Conservation (phyloP, 2,113 vertebrate species). For the Colossoma macropomum region DNA sequence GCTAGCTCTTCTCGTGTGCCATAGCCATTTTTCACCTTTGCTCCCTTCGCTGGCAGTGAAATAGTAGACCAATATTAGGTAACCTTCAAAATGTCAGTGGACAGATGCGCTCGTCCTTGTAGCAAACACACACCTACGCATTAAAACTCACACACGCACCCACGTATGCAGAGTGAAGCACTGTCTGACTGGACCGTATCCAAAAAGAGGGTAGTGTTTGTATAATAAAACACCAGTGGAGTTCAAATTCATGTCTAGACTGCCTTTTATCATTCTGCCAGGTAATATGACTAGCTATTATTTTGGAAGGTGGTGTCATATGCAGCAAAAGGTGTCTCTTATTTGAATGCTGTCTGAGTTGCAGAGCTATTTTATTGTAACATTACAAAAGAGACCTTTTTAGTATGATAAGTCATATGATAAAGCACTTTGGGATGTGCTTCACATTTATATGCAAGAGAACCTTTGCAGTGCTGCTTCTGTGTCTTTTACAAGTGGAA, state of each 20-base stretch:
- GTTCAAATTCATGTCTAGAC: constrained; percentile 30
- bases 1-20: constrained; percentile 30
- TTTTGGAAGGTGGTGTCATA: constrained; percentile 2
- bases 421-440: background rate
- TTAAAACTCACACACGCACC: constrained; percentile 35
- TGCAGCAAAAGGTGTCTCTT: background rate
- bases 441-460: background rate
- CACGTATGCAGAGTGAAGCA: background rate
- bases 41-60: constrained; percentile 31
- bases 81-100: constrained; percentile 63
- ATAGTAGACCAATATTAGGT: constrained; percentile 46
- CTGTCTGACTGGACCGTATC: constrained; percentile 16
- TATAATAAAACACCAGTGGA: background rate
- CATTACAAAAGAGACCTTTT: background rate
- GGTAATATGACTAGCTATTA: constrained; percentile 25
- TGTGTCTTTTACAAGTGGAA: background rate
- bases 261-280: constrained; percentile 2
- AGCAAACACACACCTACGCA: constrained; percentile 41
- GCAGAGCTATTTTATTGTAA: background rate
- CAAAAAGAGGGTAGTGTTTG: constrained; percentile 31
- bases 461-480: background rate
- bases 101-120: constrained; percentile 26
- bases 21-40: constrained; percentile 44
- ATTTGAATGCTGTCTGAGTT: background rate
- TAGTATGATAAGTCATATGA: background rate